Conservation (phyloP, 1,140 invertebrate genomes). For the Sitophilus oryzae region DNA sequence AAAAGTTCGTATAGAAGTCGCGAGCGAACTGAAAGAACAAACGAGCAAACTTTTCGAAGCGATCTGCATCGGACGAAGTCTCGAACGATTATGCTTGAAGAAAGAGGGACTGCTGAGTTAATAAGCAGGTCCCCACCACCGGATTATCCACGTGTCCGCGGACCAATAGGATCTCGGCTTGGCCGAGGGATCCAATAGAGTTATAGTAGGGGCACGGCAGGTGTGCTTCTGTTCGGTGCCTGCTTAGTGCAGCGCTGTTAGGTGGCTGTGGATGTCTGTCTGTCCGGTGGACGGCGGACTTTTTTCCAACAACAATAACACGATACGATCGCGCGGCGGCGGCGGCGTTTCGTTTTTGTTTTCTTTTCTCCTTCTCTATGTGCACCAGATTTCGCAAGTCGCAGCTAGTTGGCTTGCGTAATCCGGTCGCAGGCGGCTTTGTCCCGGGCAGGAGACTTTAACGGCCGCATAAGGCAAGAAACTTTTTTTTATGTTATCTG, state of each 20-base stretch:
- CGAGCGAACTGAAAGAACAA: constrained; percentile 8
- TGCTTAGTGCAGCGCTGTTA: constrained; percentile 30
- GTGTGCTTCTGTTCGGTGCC: constrained; percentile 36
- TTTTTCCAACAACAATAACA: constrained; percentile 27
- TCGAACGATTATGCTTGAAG: constrained; percentile 23
- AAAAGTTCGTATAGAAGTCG: constrained; percentile 6
- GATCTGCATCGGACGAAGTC: constrained; percentile 13
- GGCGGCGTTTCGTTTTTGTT: too few relatives aligned
- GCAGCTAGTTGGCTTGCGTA: constrained; percentile 21
- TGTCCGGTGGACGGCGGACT: too few relatives aligned
- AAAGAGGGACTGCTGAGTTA: constrained; percentile 28
- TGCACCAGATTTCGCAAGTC: constrained; percentile 22
- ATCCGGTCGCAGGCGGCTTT: constrained; percentile 10
- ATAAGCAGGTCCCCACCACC: constrained; percentile 31
- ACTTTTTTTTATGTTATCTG: too few relatives aligned
- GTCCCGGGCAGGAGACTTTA: constrained; percentile 16
- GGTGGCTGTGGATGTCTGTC: constrained; percentile 28
- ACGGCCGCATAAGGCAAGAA: constrained; percentile 16
- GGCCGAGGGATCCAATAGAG: constrained; percentile 30
- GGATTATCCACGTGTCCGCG: constrained; percentile 15
- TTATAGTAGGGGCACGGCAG: constrained; percentile 35
- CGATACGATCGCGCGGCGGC: too few relatives aligned
- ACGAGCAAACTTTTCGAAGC: constrained; percentile 8
- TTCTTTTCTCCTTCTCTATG: constrained; percentile 13
- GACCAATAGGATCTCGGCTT: constrained; percentile 31